A percentile compares a stretch with the other conserved stretches of the same genome.
Evolutionary conservation across 2,113 vertebrate species (phyloP).

Genomic region (Muntiacus muntjak): DNA sequence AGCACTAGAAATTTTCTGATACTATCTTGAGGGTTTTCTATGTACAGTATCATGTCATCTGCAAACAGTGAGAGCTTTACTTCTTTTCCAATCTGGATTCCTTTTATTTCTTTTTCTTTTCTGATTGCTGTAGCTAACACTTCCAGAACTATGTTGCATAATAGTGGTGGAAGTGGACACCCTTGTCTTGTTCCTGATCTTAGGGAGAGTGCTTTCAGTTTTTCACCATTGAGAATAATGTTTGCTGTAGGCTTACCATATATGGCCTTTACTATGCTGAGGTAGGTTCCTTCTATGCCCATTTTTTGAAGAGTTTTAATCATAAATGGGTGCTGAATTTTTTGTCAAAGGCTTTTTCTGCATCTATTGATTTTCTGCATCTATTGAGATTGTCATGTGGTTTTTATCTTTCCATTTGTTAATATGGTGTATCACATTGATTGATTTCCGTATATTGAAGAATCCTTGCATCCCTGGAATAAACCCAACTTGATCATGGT

Average conservation of each 20-base stretch:
- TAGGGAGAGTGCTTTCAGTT: not conserved
- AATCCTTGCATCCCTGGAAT: not conserved
- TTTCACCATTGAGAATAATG: not conserved
- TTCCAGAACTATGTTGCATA: not conserved
- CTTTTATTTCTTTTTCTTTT: not conserved
- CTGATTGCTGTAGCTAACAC: not conserved
- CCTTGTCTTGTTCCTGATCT: not conserved
- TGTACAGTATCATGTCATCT: not conserved
- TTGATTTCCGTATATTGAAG: not conserved
- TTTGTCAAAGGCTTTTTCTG: not conserved
- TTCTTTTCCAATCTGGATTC: not conserved
- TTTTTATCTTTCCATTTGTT: not conserved
- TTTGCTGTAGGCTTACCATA: not conserved
- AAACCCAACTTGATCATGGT: not conserved
- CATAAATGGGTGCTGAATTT: not conserved
- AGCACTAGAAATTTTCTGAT: not conserved
- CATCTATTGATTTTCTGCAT: not conserved
- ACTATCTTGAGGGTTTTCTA: not conserved
- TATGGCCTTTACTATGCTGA: not conserved
- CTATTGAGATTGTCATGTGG: not conserved
- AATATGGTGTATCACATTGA: not conserved
- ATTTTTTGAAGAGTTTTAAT: not conserved
- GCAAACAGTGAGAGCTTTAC: not conserved
- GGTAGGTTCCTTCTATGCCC: not conserved
- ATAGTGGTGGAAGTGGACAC: not conserved